A percentile compares a stretch with the other conserved stretches of the same genome.
These are phyloP conservation scores for Hemistola chrysoprasaria DNA, from an alignment of 2,888 invertebrate species.

Conservation along the genomic window DNA sequence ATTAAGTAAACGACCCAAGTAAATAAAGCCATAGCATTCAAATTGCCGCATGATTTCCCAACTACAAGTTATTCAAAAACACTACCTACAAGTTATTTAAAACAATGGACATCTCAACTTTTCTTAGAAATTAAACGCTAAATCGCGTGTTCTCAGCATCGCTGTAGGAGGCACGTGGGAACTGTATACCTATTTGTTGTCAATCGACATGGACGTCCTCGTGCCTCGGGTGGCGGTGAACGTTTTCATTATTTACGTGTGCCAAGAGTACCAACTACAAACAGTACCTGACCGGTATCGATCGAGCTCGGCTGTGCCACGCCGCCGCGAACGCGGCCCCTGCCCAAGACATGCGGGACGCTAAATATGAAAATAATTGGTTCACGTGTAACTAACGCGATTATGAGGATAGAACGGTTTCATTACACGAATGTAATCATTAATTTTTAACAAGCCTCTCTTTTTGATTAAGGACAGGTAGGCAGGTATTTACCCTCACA, in stretches of 20 bases:
- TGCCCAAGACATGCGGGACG: constrained; percentile 43
- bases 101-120: constrained; percentile 14
- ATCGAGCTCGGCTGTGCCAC: constrained; percentile 34
- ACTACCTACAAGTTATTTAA: background rate
- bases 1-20: too few relatives aligned
- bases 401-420: constrained; percentile 37
- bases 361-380: constrained; percentile 59
- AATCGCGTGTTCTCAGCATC: constrained; percentile 24
- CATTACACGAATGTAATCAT: constrained; percentile 27
- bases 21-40: too few relatives aligned
- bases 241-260: constrained; percentile 71
- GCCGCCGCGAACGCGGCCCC: constrained; percentile 37
- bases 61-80: too few relatives aligned
- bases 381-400: constrained; percentile 50
- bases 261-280: too few relatives aligned
- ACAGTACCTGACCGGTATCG: constrained; percentile 52
- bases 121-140: constrained; percentile 25
- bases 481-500: too few relatives aligned
- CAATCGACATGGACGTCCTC: constrained; percentile 48
- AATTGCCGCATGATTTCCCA: too few relatives aligned
- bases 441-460: constrained; percentile 15
- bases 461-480: constrained; percentile 16
- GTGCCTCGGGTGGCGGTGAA: constrained; percentile 36
- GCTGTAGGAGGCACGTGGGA: constrained; percentile 33
- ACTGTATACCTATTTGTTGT: constrained; percentile 34